Evolutionary conservation across 1,140 invertebrate species (phyloP).

Genomic region (Papilio polyxenes): DNA sequence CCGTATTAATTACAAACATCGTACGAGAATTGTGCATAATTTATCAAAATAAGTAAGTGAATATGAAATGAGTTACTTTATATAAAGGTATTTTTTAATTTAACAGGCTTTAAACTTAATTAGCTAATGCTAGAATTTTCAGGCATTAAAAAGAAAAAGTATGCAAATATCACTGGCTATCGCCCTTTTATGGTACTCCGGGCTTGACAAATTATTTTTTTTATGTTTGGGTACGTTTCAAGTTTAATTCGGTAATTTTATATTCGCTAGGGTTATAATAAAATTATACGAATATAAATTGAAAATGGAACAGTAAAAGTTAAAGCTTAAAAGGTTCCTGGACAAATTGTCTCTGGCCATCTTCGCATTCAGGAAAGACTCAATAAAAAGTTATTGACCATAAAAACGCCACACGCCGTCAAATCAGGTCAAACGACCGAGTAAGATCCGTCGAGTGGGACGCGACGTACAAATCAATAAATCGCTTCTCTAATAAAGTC

Average conservation of each 20-base stretch:
- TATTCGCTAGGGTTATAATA: conserved; percentile 26
- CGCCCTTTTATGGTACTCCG: not conserved
- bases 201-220: not conserved
- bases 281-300: conserved; percentile 40
- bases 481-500: conserved; percentile 45
- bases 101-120: not conserved
- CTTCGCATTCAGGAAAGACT: conserved; percentile 47
- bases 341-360: conserved; percentile 45
- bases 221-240: conserved; percentile 1
- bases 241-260: not conserved
- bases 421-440: conserved; percentile 55
- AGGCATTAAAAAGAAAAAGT: not conserved
- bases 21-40: conserved; percentile 18
- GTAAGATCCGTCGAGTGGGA: conserved; percentile 51
- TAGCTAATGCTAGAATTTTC: not conserved
- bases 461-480: conserved; percentile 54
- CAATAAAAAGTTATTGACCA: conserved; percentile 57
- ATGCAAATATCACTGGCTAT: not conserved
- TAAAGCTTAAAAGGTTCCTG: conserved; percentile 44
- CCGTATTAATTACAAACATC: conserved; percentile 11
- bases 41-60: conserved; percentile 14
- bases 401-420: conserved; percentile 55
- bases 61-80: conserved; percentile 2
- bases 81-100: not conserved
- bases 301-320: conserved; percentile 42